Conservation (phyloP, 2,797 vertebrate genomes). For the Pseudomugil tenellus region DNA sequence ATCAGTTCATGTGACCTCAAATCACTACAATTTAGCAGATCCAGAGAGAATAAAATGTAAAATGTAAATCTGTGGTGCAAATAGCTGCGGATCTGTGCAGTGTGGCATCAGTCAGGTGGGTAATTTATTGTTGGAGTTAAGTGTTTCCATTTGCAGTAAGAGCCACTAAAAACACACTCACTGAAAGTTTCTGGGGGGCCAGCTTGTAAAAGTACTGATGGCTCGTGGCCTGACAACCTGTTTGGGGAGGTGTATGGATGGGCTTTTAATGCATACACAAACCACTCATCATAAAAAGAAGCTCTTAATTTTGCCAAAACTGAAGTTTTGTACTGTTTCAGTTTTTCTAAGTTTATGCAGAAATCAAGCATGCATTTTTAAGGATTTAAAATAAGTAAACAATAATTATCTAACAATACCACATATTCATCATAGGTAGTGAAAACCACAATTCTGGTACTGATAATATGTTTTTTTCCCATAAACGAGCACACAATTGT, state of each 20-base stretch:
- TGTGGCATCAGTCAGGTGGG: slow-evolving; percentile 73
- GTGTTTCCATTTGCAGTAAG: slow-evolving; percentile 83
- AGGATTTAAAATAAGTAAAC: slow-evolving; percentile 42
- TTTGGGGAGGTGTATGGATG: slow-evolving; percentile 77
- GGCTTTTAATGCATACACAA: slow-evolving; percentile 80
- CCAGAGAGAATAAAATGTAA: slow-evolving; percentile 46
- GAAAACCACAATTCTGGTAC: neutral
- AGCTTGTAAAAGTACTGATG: slow-evolving; percentile 78
- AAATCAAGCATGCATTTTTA: slow-evolving; percentile 34
- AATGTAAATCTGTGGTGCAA: slow-evolving; percentile 56
- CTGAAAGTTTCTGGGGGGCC: slow-evolving; percentile 82
- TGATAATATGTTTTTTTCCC: neutral
- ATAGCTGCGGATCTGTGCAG: slow-evolving; percentile 65
- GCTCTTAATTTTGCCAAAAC: slow-evolving; percentile 9
- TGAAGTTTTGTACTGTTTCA: slow-evolving; percentile 42
- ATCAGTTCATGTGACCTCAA: slow-evolving; percentile 50
- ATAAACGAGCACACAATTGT: neutral
- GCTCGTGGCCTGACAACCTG: slow-evolving; percentile 80
- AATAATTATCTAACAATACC: slow-evolving; percentile 10
- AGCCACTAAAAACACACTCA: slow-evolving; percentile 82
- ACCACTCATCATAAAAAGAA: slow-evolving; percentile 69
- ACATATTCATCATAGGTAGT: neutral
- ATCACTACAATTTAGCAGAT: slow-evolving; percentile 36
- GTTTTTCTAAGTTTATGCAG: slow-evolving; percentile 44
- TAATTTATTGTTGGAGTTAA: slow-evolving; percentile 83